Conservation (phyloP, 2,113 vertebrate genomes). For the Melierax canorus region DNA sequence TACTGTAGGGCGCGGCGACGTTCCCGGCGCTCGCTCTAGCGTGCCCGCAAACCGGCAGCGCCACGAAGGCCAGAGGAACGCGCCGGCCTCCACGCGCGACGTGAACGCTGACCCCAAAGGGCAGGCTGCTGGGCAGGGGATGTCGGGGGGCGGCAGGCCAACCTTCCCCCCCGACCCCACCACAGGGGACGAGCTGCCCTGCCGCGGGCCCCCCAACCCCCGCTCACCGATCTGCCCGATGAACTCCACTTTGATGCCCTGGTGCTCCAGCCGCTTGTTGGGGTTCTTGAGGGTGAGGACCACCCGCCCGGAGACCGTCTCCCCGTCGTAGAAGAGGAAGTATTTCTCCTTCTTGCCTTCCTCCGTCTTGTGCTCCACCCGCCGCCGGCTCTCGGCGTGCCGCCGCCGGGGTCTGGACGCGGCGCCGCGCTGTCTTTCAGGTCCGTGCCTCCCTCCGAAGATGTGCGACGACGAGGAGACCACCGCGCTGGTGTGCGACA, state of each 20-base stretch:
- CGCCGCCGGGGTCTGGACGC: neutral
- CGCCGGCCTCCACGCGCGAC: neutral
- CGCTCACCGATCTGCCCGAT: slow-evolving; percentile 92
- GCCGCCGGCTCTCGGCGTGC: slow-evolving; percentile 86
- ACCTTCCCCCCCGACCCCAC: too few relatives aligned
- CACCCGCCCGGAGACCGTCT: slow-evolving; percentile 92
- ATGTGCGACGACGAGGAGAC: slow-evolving; percentile 99
- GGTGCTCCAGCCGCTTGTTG: slow-evolving; percentile 92
- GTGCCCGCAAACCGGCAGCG: neutral
- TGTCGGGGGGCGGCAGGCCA: too few relatives aligned
- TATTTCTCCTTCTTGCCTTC: slow-evolving; percentile 97
- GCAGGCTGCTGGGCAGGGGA: neutral
- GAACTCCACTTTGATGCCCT: slow-evolving; percentile 97
- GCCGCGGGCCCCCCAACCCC: neutral
- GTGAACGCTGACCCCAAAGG: too few relatives aligned
- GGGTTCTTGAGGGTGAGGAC: slow-evolving; percentile 91
- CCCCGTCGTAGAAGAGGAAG: slow-evolving; percentile 94
- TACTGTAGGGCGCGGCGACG: rapidly evolving
- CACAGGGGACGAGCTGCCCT: neutral
- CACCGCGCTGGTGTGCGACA: slow-evolving; percentile 98
- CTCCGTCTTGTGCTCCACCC: slow-evolving; percentile 92
- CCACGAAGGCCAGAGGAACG: too few relatives aligned
- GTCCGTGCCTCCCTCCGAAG: slow-evolving; percentile 21
- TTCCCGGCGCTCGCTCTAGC: neutral
- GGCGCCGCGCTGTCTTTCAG: slow-evolving; percentile 30